Evolutionary conservation across 2,113 vertebrate genomes (phyloP).

Genomic region (Glaucomys volans): DNA sequence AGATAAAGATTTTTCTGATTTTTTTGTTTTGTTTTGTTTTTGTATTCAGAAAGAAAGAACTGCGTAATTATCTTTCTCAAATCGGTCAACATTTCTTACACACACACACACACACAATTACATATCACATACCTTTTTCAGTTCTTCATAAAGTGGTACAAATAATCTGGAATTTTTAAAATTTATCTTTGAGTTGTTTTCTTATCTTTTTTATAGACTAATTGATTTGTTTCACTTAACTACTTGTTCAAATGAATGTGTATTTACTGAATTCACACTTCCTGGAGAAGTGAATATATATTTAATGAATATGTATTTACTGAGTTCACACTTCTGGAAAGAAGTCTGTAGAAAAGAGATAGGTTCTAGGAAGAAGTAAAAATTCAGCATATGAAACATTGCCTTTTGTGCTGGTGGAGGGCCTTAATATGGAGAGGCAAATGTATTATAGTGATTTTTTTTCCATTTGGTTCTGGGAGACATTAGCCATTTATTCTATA

Average conservation of each 20-base stretch:
- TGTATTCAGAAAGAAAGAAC: background rate
- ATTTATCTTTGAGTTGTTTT: background rate
- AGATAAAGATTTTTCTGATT: background rate
- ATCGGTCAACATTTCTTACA: background rate
- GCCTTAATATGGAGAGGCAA: background rate
- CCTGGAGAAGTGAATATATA: background rate
- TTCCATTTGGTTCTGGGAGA: background rate
- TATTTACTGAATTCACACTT: background rate
- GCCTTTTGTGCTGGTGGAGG: background rate
- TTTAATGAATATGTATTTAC: background rate
- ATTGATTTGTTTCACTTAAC: background rate
- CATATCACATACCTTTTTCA: background rate
- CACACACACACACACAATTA: background rate
- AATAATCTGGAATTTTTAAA: background rate
- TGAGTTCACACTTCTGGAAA: background rate
- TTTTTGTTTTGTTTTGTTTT: background rate
- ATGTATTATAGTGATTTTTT: background rate
- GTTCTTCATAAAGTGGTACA: background rate
- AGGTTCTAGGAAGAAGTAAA: background rate
- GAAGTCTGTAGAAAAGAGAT: background rate
- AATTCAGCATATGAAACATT: background rate
- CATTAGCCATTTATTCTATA: background rate
- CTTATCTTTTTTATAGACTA: background rate
- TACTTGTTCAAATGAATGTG: background rate
- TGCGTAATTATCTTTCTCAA: background rate